Base-by-base conservation (phyloP, 2,113 vertebrate species). In the Chamaetylas fuelleborni region DNA sequence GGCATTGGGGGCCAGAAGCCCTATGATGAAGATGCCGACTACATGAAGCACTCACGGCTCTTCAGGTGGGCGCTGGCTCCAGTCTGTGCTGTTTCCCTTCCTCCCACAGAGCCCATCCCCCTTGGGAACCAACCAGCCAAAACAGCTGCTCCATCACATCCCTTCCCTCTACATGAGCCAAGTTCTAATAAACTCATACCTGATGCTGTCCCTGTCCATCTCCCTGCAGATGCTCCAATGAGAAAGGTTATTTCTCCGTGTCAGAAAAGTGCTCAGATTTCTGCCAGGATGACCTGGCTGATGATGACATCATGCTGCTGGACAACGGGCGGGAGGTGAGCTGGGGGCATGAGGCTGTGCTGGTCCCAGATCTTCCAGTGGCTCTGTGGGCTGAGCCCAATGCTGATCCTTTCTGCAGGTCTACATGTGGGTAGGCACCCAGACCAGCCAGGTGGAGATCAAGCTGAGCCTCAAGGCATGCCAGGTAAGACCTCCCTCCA, bases 361-460 rank as follows among this genome's bases (percentile, higher is more conserved):
- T 20, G 34, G 5, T n/a, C 20, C 19, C 3, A 3, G 22, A 14
- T 45, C 40, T 36, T 3, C 11, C n/a, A 0, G 7, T 1, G 19
- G 48, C 18, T 84, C 45, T 19, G 9, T 8, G 0, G 2, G 29
- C 86, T 96, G 74, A 93, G 42, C 53, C 25, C 0, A 0, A 66
- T 71, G 8, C 19, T 20, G 19, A 5, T 48, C 65, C 76, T 29
- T 71, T 70, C 89, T 19, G 0, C 97, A 99, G 99, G 99, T 99
- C 81, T 99, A 99, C 97, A 99, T 99, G 99, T 99, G 99, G 99
- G 99, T 99, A 16, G 99, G 99, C 51, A 98, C 98, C 28, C 99
- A 99, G 98, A 99, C 99, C 56, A 99, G 99, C 97, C 99, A 99
- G 92, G 99, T 99, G 96, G 99, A 99, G 96, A 99, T 99, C 96